Conservation (phyloP, 2,113 vertebrate species). For the Andinoacara biseriatus region DNA sequence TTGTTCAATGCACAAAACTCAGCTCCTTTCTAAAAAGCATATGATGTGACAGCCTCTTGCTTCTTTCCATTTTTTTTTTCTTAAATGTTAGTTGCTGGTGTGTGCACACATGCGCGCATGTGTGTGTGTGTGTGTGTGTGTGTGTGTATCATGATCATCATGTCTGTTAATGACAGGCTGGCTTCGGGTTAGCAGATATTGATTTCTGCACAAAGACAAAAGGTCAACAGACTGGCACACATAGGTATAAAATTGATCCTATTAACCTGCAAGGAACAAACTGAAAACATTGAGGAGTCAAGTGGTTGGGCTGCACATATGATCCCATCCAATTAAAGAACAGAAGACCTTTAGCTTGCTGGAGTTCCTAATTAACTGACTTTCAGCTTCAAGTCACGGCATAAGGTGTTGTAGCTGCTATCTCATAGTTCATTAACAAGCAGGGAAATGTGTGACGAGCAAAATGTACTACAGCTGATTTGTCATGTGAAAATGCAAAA, state of each 20-base stretch:
- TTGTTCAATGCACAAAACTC: background rate
- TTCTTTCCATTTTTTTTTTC: background rate
- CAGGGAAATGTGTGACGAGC: conserved; percentile 19
- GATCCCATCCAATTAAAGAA: conserved; percentile 47
- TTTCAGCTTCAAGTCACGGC: conserved; percentile 16
- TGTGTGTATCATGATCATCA: conserved; percentile 5
- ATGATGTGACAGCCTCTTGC: background rate
- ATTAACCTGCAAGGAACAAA: conserved; percentile 31
- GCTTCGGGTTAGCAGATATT: conserved; percentile 34
- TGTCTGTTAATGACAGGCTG: conserved; percentile 21
- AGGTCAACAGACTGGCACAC: conserved; percentile 40
- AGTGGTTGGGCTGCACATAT: background rate
- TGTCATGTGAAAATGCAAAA: background rate
- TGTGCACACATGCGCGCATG: too few relatives aligned
- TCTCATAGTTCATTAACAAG: conserved; percentile 44
- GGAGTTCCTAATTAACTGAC: conserved; percentile 56
- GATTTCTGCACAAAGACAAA: conserved; percentile 56
- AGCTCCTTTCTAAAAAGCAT: background rate
- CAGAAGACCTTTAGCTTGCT: conserved; percentile 32
- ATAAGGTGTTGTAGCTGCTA: conserved; percentile 33
- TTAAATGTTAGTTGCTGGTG: conserved; percentile 7
- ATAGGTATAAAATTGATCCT: conserved; percentile 38
- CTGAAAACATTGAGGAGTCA: conserved; percentile 23
- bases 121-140: background rate
- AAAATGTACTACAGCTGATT: background rate